Percentiles rank a stretch among this genome's conserved stretches.
phyloP scores from a whole-genome alignment of 2,113 vertebrate genomes.

The Strigops habroptila region DNA sequence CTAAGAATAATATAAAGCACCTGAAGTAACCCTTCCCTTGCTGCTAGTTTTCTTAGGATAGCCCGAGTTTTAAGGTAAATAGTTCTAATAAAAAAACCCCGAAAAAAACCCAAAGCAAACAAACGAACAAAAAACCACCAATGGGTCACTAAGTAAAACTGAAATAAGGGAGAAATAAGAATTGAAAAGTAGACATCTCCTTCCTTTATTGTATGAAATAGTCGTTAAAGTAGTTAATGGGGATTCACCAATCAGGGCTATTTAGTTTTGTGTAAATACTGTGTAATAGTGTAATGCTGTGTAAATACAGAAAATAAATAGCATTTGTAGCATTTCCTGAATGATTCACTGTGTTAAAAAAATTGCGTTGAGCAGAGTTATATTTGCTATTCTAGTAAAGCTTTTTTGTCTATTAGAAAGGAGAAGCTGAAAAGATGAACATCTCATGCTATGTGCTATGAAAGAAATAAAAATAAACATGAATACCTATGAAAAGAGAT shows the following conservation, averaged over 20 bases:
- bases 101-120: background rate
- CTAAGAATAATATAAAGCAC: background rate
- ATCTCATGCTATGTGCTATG: background rate
- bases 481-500: background rate
- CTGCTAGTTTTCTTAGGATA: background rate
- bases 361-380: background rate
- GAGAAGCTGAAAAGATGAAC: background rate
- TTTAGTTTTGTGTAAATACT: background rate
- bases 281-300: too few relatives aligned
- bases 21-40: background rate
- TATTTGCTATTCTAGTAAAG: background rate
- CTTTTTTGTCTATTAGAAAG: background rate
- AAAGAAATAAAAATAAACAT: background rate
- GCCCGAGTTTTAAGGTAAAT: background rate
- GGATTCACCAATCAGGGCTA: background rate
- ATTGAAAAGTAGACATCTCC: background rate
- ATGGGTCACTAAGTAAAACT: background rate
- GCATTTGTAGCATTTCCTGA: background rate
- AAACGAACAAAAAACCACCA: background rate
- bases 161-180: background rate
- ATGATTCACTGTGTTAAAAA: background rate
- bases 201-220: background rate
- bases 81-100: background rate
- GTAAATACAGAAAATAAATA: background rate
- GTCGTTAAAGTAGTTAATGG: background rate